A percentile compares a stretch with the other conserved stretches of the same genome.
These are phyloP conservation scores for Periophthalmus magnuspinnatus DNA, from an alignment of 2,797 vertebrate genomes.

Conservation along the genomic window DNA sequence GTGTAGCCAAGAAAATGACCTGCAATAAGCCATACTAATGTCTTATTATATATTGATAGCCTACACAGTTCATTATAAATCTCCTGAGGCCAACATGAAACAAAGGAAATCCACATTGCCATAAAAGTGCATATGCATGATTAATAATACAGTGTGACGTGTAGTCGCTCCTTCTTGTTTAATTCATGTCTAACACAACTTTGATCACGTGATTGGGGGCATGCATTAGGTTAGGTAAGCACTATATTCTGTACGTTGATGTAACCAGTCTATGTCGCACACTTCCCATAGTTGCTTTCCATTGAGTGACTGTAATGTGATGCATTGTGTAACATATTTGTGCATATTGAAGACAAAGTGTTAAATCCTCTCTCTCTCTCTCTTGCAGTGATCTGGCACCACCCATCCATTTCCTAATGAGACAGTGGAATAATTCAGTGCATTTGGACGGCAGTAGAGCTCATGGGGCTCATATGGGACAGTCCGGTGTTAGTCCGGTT, in stretches of 20 bases:
- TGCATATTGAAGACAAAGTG: constrained; percentile 21
- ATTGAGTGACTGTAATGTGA: constrained; percentile 5
- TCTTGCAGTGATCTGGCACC: constrained; percentile 55
- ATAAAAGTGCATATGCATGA: background rate
- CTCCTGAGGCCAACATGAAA: background rate
- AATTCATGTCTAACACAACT: constrained; percentile 4
- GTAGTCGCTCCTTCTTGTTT: background rate
- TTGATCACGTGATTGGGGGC: background rate
- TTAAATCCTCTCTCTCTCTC: constrained; percentile 45
- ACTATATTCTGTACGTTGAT: background rate
- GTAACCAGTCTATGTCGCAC: too few species aligned
- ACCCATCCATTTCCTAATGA: constrained; percentile 63
- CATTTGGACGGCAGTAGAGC: constrained; percentile 5
- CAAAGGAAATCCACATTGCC: background rate
- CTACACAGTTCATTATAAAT: background rate
- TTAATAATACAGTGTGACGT: background rate
- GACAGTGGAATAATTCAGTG: constrained; percentile 39
- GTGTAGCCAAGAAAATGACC: background rate
- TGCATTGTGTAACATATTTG: constrained; percentile 9
- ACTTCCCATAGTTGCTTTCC: background rate
- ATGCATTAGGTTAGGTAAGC: background rate
- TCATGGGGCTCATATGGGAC: background rate
- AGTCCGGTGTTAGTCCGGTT: background rate
- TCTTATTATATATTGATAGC: too few species aligned
- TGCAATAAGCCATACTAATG: background rate